Evolutionary conservation across 2,888 invertebrate genomes (phyloP).

Genomic region (Parapristionchus giblindavisi): DNA sequence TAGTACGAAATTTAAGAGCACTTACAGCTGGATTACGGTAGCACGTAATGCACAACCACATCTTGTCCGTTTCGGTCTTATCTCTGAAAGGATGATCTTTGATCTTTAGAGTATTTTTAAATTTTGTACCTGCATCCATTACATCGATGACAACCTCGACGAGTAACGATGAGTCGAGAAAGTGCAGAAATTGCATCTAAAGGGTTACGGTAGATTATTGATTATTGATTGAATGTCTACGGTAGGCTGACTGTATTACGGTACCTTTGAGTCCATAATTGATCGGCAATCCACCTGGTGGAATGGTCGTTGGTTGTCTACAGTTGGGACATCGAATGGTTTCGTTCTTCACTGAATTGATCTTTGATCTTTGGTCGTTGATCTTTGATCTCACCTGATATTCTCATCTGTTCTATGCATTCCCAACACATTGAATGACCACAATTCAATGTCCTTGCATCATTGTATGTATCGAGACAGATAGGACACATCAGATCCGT

Average conservation of each 20-base stretch:
- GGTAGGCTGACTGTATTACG: background rate
- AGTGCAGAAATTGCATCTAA: conserved; percentile 32
- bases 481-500: conserved; percentile 35
- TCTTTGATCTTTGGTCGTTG: background rate
- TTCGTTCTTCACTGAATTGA: conserved; percentile 35
- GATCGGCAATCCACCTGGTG: conserved; percentile 34
- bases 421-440: conserved; percentile 39
- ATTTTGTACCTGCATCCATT: conserved; percentile 26
- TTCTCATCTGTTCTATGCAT: conserved; percentile 39
- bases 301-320: conserved; percentile 29
- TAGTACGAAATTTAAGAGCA: too few species aligned
- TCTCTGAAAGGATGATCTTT: background rate
- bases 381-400: conserved; percentile 7
- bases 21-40: too few species aligned
- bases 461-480: conserved; percentile 38
- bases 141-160: conserved; percentile 23
- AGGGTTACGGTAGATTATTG: background rate
- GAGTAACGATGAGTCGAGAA: conserved; percentile 27
- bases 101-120: background rate
- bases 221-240: too few species aligned
- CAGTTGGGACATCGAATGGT: conserved; percentile 38
- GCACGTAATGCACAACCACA: conserved; percentile 38
- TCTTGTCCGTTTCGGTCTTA: conserved; percentile 33
- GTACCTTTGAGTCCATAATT: conserved; percentile 38
- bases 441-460: conserved; percentile 30